Percentiles rank a stretch among this genome's conserved stretches.
Evolutionary conservation across 2,113 vertebrate genomes (phyloP).

Genomic region (Cyprinodon tularosa): DNA sequence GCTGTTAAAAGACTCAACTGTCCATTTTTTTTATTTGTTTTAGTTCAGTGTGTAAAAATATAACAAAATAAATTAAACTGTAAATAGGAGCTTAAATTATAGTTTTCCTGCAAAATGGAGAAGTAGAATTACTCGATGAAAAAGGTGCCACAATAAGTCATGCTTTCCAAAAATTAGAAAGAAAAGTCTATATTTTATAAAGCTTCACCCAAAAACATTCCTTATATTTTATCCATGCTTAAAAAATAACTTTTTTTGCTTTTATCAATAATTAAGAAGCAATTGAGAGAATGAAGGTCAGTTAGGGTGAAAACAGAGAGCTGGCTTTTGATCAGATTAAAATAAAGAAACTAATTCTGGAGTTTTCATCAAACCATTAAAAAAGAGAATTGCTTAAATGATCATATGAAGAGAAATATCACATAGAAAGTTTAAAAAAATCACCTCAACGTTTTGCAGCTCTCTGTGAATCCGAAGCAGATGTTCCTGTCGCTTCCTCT

Average conservation of each 20-base stretch:
- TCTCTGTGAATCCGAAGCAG: constrained; percentile 84
- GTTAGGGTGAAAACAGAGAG: background rate
- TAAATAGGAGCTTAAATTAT: background rate
- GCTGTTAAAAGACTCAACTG: background rate
- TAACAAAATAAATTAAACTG: background rate
- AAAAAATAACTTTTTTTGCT: background rate
- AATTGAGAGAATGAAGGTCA: background rate
- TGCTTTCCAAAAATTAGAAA: background rate
- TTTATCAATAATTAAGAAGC: too few species aligned
- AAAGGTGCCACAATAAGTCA: background rate
- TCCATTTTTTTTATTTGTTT: background rate
- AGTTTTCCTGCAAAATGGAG: background rate
- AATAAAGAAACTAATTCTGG: background rate
- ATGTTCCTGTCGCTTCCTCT: constrained; percentile 78
- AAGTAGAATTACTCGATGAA: background rate
- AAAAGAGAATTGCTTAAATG: background rate
- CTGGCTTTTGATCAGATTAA: background rate
- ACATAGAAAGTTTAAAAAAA: background rate
- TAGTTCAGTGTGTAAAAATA: background rate
- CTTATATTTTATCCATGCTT: background rate
- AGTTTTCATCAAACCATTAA: background rate
- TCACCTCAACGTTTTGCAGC: constrained; percentile 93
- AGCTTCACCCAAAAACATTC: background rate
- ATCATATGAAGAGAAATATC: background rate
- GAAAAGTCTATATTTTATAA: background rate